These are phyloP conservation scores for Drosophila lini DNA, from an alignment of 1,140 invertebrate species.

Conservation along the genomic window DNA sequence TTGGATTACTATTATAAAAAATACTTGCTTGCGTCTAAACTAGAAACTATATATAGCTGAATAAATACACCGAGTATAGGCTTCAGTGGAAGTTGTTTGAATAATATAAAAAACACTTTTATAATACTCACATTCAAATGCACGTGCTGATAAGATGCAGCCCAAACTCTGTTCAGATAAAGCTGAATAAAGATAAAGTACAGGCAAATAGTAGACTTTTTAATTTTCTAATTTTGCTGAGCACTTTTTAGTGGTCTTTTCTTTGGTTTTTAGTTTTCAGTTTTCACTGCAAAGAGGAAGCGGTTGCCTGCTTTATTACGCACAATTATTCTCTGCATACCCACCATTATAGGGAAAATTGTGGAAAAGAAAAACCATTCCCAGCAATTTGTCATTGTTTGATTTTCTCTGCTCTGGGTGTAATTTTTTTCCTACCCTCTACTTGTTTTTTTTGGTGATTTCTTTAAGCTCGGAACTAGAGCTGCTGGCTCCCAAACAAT, in stretches of 20 bases:
- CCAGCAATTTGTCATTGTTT: constrained; percentile 57
- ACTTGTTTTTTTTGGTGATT: constrained; percentile 9
- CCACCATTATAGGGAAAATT: constrained; percentile 46
- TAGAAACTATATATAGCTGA: neutral
- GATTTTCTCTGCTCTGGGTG: constrained; percentile 35
- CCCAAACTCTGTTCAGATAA: constrained; percentile 1
- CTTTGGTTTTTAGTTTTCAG: neutral
- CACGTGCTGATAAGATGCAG: constrained; percentile 11
- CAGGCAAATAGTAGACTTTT: neutral
- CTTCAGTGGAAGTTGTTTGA: neutral
- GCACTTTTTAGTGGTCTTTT: neutral
- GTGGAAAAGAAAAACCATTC: constrained; percentile 47
- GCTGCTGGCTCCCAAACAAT: constrained; percentile 43
- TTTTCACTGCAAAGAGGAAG: constrained; percentile 40
- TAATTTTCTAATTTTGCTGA: neutral
- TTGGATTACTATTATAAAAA: neutral
- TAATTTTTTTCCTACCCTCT: no score
- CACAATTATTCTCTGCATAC: constrained; percentile 46
- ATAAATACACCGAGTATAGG: neutral
- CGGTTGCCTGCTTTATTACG: constrained; percentile 40
- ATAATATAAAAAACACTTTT: neutral
- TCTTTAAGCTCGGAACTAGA: constrained; percentile 27
- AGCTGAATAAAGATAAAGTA: neutral
- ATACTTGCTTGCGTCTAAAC: neutral
- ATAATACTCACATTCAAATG: neutral